Base-by-base conservation (phyloP, 2,888 invertebrate species). In the Drosophila longiperda region DNA sequence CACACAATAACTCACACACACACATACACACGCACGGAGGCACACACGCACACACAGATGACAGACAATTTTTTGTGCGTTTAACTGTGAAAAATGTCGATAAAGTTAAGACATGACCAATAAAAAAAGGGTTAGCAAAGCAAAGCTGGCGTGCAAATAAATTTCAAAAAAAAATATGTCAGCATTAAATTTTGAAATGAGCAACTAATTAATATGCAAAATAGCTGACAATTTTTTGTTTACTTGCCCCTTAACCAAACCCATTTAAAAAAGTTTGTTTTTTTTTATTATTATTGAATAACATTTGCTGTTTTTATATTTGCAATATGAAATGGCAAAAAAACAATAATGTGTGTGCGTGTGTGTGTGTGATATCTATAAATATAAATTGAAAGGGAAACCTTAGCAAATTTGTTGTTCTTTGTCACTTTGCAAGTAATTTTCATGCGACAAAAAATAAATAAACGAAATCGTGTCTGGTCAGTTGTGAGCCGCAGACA, bases 161-260 rank as follows among this genome's bases (percentile, higher is more conserved):
- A 29, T 29, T 29, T 26, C 23, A 48, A 58, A 59, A 63, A 17
- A 45, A 45, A 66, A 38, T 33, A 20, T 53, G 15, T 2, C 33
- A 15, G 34, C 15, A 26, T n/a, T 17, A 53, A 61, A 53, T 53
- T 68, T 69, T 58, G 48, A 29, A 65, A 57, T 64, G 50, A 42
- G 32, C 63, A 63, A 65, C 72, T 78, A 85, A 90, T 90, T 85
- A 86, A 70, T 58, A 88, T 88, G 77, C 86, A 74, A 73, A 79
- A 50, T 73, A 80, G 73, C 63, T 45, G 71, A 55, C 58, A 53
- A 40, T 61, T 40, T 45, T n/a, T 29, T 55, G 0, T 15, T 12
- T 26, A 17, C 42, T 48, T 49, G 48, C 23, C n/a, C 61, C 12
- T 57, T 66, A 59, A 66, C 62, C 75, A 66, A 45, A 45, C 45